These are phyloP conservation scores for Drosophila paranaensis DNA, from an alignment of 2,888 invertebrate genomes.

Conservation along the genomic window DNA sequence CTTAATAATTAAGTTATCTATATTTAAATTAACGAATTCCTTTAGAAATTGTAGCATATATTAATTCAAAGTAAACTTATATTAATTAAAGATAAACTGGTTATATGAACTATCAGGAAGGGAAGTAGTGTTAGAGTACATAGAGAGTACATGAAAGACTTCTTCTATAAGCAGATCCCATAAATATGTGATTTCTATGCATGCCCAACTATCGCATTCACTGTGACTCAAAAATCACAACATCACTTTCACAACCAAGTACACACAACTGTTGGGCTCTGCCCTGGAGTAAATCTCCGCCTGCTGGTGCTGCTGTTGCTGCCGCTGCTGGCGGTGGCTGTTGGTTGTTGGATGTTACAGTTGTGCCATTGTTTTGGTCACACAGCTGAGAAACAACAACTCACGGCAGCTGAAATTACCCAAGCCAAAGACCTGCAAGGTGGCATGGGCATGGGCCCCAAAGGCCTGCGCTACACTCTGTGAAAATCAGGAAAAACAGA, in stretches of 20 bases:
- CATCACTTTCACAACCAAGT: constrained; percentile 32
- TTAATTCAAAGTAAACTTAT: too few species aligned
- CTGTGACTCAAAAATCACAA: constrained; percentile 37
- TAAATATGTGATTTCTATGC: not conserved
- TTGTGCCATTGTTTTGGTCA: constrained; percentile 77
- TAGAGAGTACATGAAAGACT: too few species aligned
- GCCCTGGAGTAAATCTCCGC: constrained; percentile 54
- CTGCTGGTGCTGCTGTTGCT: constrained; percentile 40
- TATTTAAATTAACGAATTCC: too few species aligned
- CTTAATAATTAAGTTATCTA: too few species aligned
- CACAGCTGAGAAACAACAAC: constrained; percentile 75
- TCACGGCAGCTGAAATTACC: constrained; percentile 73
- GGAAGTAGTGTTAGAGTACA: too few species aligned
- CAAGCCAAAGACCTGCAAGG: constrained; percentile 81
- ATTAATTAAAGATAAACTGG: not conserved
- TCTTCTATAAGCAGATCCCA: not conserved
- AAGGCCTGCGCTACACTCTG: constrained; percentile 58
- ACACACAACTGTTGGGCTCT: constrained; percentile 50
- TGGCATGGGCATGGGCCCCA: constrained; percentile 69
- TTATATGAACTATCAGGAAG: too few species aligned
- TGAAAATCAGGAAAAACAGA: constrained; percentile 78
- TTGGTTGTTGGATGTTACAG: constrained; percentile 50
- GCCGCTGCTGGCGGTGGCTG: constrained; percentile 14
- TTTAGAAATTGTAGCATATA: too few species aligned
- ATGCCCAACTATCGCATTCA: constrained; percentile 16